Conservation (phyloP, 2,888 invertebrate genomes). For the Dryococelus australis region DNA sequence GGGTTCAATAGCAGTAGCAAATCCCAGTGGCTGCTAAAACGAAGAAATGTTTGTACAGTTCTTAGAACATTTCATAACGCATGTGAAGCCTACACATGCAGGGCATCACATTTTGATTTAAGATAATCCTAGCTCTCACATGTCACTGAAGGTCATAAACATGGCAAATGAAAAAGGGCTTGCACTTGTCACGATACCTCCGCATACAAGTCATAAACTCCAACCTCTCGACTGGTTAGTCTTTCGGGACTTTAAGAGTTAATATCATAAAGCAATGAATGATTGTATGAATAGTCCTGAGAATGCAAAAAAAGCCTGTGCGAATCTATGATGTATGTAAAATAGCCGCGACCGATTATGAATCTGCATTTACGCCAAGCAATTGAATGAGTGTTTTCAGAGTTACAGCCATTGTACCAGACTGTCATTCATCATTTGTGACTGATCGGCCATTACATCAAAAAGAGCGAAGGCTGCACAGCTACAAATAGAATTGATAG, state of each 20-base stretch:
- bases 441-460: too few relatives aligned
- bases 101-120: conserved; percentile 47
- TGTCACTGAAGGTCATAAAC: conserved; percentile 48
- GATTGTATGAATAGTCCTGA: conserved; percentile 49
- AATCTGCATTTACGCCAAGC: conserved; percentile 41
- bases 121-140: conserved; percentile 50
- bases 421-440: conserved; percentile 34
- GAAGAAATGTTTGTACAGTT: conserved; percentile 47
- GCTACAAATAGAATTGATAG: too few relatives aligned
- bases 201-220: conserved; percentile 54
- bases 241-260: conserved; percentile 53
- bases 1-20: conserved; percentile 52
- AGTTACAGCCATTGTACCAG: conserved; percentile 46
- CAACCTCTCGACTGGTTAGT: conserved; percentile 53
- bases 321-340: conserved; percentile 49
- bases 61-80: conserved; percentile 49
- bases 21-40: conserved; percentile 51
- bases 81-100: conserved; percentile 43
- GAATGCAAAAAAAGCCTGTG: conserved; percentile 49
- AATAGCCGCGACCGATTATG: conserved; percentile 34
- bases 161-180: conserved; percentile 53
- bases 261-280: conserved; percentile 49
- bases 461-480: too few relatives aligned
- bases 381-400: conserved; percentile 47
- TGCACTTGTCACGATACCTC: conserved; percentile 52